A percentile compares a stretch with the other conserved stretches of the same genome.
Conservation (phyloP, 2,888 invertebrate genomes). For the Mythimna vitellina region DNA sequence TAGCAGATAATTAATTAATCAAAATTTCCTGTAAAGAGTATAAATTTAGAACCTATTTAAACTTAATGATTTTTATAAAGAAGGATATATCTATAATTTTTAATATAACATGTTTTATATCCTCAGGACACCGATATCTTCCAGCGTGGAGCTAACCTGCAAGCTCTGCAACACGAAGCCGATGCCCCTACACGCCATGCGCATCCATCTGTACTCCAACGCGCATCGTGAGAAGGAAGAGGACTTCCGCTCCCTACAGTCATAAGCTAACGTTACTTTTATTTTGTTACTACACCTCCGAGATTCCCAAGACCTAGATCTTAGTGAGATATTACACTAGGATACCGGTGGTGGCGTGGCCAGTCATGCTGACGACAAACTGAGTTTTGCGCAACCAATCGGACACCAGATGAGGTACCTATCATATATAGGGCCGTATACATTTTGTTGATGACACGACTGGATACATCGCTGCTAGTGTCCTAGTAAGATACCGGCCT, state of each 20-base stretch:
- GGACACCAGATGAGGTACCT: too few species aligned
- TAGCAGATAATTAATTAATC: too few species aligned
- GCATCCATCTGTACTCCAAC: conserved; percentile 87
- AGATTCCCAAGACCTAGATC: background rate
- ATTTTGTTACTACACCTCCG: conserved; percentile 3
- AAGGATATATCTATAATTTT: background rate
- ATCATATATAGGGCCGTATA: too few species aligned
- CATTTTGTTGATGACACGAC: too few species aligned
- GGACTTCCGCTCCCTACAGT: conserved; percentile 75
- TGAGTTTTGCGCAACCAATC: too few species aligned
- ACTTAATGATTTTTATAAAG: too few species aligned
- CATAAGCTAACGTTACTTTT: conserved; percentile 60
- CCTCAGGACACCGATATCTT: conserved; percentile 75
- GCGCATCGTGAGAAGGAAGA: conserved; percentile 85
- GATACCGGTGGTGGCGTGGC: too few species aligned
- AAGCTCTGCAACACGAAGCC: conserved; percentile 84
- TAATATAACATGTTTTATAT: background rate
- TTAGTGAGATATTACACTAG: too few species aligned
- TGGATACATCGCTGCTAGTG: too few species aligned
- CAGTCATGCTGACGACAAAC: too few species aligned
- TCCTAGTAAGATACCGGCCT: background rate
- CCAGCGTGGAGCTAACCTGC: conserved; percentile 78
- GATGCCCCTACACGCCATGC: conserved; percentile 83
- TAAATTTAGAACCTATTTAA: too few species aligned
- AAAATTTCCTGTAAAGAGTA: too few species aligned